phyloP scores from a whole-genome alignment of 1,140 invertebrate genomes.

The Drosophila leontia region DNA sequence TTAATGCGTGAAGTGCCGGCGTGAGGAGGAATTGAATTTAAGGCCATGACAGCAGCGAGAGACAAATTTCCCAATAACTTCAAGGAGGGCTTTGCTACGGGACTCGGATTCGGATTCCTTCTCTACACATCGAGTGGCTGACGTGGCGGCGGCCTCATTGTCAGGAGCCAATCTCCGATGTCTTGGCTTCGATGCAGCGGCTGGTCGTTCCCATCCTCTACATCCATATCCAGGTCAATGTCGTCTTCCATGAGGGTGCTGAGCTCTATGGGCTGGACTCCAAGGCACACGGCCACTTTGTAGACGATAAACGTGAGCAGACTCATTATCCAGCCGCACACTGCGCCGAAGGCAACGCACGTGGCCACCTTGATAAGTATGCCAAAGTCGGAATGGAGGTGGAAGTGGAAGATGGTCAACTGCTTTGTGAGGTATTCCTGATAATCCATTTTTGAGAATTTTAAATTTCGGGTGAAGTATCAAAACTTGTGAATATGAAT shows the following conservation, averaged over 20 bases:
- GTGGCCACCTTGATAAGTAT: slow-evolving; percentile 55
- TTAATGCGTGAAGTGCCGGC: slow-evolving; percentile 15
- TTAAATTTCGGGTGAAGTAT: not conserved
- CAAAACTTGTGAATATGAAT: not conserved
- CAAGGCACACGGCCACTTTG: slow-evolving; percentile 37
- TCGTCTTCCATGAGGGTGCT: slow-evolving; percentile 44
- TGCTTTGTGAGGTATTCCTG: slow-evolving; percentile 53
- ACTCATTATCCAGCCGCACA: slow-evolving; percentile 63
- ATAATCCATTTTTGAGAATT: slow-evolving; percentile 48
- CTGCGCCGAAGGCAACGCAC: slow-evolving; percentile 59
- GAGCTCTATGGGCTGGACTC: slow-evolving; percentile 6
- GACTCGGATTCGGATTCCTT: not conserved
- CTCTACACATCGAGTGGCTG: slow-evolving; percentile 7
- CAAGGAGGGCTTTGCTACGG: not conserved
- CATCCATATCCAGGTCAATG: slow-evolving; percentile 50
- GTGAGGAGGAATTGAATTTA: slow-evolving; percentile 59
- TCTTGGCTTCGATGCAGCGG: not conserved
- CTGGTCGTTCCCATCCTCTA: slow-evolving; percentile 22
- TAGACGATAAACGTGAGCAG: slow-evolving; percentile 49
- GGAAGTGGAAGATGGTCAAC: slow-evolving; percentile 43
- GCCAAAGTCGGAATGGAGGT: slow-evolving; percentile 55
- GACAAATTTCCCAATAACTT: slow-evolving; percentile 58
- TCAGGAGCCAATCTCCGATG: slow-evolving; percentile 12
- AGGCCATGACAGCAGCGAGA: slow-evolving; percentile 25
- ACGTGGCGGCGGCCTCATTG: not conserved